A percentile compares a stretch with the other conserved stretches of the same genome.
These are phyloP conservation scores for Ericerus pela DNA, from an alignment of 1,140 invertebrate genomes.

Conservation along the genomic window DNA sequence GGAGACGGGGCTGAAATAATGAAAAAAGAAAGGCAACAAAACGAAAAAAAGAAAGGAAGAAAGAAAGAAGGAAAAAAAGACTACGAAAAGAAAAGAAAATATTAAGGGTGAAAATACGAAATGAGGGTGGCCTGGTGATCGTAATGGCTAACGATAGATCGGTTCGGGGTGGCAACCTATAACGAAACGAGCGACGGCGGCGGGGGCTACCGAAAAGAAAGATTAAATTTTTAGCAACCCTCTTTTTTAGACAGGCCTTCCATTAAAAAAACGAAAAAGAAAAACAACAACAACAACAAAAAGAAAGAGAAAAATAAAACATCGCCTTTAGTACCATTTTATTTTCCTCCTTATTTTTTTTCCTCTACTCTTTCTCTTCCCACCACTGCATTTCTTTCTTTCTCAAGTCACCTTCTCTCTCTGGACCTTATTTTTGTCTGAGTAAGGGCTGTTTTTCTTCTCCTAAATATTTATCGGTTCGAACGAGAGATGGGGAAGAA, in stretches of 20 bases:
- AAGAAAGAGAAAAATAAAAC: constrained; percentile 17
- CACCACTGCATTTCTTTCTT: no score
- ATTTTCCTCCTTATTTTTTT: background rate
- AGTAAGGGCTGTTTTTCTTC: no score
- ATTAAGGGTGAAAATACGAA: constrained; percentile 6
- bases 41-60: constrained; percentile 2
- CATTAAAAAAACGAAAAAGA: no score
- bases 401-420: no score
- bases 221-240: constrained; percentile 22
- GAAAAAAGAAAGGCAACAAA: no score
- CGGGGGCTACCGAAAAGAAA: constrained; percentile 5
- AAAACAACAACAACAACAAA: no score
- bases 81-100: constrained; percentile 21
- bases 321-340: constrained; percentile 15
- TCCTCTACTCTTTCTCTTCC: no score
- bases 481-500: no score
- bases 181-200: background rate
- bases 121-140: constrained; percentile 7
- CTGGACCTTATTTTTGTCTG: no score
- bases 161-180: background rate
- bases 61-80: constrained; percentile 16
- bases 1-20: background rate
- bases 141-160: constrained; percentile 12
- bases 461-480: constrained; percentile 8
- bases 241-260: constrained; percentile 19